Base-by-base conservation (phyloP, 2,113 vertebrate species). In the Elachura formosa region DNA sequence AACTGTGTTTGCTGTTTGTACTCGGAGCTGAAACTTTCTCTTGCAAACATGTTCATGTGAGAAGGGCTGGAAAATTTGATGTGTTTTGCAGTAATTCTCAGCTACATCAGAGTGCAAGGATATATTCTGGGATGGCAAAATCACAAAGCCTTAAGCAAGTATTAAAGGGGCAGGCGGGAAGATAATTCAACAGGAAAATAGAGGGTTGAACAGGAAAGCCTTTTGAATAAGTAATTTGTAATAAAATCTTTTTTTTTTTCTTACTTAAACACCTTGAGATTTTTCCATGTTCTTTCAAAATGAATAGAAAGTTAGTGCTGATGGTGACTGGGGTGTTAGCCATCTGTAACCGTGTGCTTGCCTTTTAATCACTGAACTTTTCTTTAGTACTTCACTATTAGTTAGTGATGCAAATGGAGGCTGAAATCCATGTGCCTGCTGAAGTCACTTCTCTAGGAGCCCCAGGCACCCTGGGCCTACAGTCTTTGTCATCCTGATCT, bases 381-480 rank as follows among this genome's bases (percentile, higher is more conserved):
- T 58, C 46, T 41, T 78, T 92, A 75, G 76, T 64, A 78, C 93
- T 94, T 95, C 67, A 24, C 83, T 82, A 24, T 78, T 95, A 92
- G 94, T 94, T 92, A 84, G 85, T 92, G 95, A 97, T 97, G 95
- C 97, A 94, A 96, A 97, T 96, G 93, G 79, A 93, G 96, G 81
- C 88, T 87, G 95, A 97, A 97, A 97, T 94, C 93, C 95, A 78
- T 79, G 93, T 96, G 93, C 90, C 96, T 97, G 96, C 93, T 59
- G 95, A 97, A 98, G 95, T 95, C 95, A 74, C 97, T 97, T 96
- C 97, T 91, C 84, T 74, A 58, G 95, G 94, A 94, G 97, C 98
- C 97, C 96, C 96, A 97, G 98, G 98, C 98, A 94, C 67, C 95
- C 95, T 45, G 90, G 97, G 96, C 97, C 97, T 81, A 68, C 93